Conservation (phyloP, 2,113 vertebrate genomes). For the Pseudopodoces humilis region DNA sequence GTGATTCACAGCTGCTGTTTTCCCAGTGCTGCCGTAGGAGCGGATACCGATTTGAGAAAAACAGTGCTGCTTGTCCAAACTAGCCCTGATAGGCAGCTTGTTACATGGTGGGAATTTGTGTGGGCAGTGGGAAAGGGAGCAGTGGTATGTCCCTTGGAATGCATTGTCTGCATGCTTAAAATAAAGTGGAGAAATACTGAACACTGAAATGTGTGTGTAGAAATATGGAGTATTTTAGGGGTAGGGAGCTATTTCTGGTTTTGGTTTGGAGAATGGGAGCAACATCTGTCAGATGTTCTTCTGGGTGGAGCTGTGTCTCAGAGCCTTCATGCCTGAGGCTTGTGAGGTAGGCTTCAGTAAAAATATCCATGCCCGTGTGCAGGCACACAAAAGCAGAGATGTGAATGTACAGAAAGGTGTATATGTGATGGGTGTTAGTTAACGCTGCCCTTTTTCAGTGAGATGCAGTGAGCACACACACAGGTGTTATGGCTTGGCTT, state of each 20-base stretch:
- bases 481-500: too few relatives aligned
- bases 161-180: neutral
- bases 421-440: fast-evolving
- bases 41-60: neutral
- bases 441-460: too few relatives aligned
- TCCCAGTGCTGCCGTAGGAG: fast-evolving
- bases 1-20: neutral
- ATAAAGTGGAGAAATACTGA: neutral
- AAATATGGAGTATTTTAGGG: neutral
- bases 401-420: neutral
- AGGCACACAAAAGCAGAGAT: fast-evolving
- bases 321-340: neutral
- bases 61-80: neutral
- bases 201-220: neutral
- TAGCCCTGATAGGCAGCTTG: neutral
- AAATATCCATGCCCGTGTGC: fast-evolving
- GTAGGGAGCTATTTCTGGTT: neutral
- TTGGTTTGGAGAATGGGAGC: neutral
- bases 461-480: neutral
- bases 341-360: neutral
- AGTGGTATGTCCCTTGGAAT: neutral
- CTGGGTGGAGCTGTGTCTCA: fast-evolving
- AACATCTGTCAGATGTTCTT: neutral
- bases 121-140: conserved; percentile 28
- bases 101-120: conserved; percentile 18